Evolutionary conservation across 2,888 invertebrate genomes (phyloP).

Genomic region (Onchidella celtica): DNA sequence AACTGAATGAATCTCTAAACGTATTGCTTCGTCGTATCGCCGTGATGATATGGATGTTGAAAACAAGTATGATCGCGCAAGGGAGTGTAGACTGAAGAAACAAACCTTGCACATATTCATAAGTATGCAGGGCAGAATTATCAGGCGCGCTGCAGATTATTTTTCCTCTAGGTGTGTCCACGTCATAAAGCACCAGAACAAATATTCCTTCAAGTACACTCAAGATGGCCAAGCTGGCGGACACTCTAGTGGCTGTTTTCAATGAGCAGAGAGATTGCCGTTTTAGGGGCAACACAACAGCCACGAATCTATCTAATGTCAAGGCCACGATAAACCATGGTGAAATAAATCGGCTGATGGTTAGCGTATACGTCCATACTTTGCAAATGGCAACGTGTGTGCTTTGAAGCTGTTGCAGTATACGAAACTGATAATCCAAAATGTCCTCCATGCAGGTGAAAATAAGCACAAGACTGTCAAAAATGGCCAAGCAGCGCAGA

Average conservation of each 20-base stretch:
- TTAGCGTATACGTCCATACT: neutral
- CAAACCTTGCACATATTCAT: neutral
- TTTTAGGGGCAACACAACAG: neutral
- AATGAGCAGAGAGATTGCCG: neutral
- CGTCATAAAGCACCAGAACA: neutral
- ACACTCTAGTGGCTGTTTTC: neutral
- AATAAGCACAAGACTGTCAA: conserved; percentile 1
- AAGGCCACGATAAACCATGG: neutral
- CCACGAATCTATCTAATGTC: neutral
- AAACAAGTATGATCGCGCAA: neutral
- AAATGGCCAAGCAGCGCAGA: neutral
- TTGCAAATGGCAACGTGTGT: neutral
- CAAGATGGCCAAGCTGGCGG: neutral
- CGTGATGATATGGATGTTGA: neutral
- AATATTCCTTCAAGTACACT: neutral
- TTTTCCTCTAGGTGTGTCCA: neutral
- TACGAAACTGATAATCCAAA: neutral
- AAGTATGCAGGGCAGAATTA: neutral
- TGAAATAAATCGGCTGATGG: neutral
- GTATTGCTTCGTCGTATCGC: neutral
- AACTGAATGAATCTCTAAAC: neutral
- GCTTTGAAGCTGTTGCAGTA: neutral
- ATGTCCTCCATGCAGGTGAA: neutral
- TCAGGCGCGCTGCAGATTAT: neutral
- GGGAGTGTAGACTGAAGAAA: neutral